Conservation (phyloP, 2,113 vertebrate species). For the Notechis scutatus region DNA sequence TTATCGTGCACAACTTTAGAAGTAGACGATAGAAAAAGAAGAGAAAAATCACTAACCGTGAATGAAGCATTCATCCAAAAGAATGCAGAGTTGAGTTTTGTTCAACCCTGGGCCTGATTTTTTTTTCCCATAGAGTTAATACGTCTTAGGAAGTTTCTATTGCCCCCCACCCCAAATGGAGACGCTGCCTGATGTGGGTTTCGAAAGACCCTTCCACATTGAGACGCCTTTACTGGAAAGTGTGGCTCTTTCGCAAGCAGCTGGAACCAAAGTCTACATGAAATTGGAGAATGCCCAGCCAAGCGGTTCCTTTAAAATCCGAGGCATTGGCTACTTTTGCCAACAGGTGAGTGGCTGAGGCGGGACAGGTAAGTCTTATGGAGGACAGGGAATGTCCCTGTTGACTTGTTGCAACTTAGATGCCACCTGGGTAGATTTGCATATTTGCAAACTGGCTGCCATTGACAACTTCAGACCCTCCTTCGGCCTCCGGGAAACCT, state of each 20-base stretch:
- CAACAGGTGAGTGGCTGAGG: conserved; percentile 72
- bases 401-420: background rate
- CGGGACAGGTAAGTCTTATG: background rate
- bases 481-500: background rate
- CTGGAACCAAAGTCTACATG: conserved; percentile 75
- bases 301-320: conserved; percentile 89
- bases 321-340: conserved; percentile 86
- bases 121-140: background rate
- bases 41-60: background rate
- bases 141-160: background rate
- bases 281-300: conserved; percentile 89
- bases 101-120: background rate
- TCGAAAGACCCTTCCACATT: conserved; percentile 68
- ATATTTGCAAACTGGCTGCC: background rate
- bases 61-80: background rate
- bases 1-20: background rate
- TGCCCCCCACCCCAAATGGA: background rate
- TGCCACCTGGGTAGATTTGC: background rate
- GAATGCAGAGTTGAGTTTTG: background rate
- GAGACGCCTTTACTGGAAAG: conserved; percentile 83
- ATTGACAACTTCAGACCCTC: too few relatives aligned
- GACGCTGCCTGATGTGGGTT: rapidly evolving
- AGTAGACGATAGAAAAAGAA: background rate
- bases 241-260: conserved; percentile 71
- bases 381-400: background rate